phyloP scores from a whole-genome alignment of 1,140 invertebrate species.

The Lethrus apterus region DNA sequence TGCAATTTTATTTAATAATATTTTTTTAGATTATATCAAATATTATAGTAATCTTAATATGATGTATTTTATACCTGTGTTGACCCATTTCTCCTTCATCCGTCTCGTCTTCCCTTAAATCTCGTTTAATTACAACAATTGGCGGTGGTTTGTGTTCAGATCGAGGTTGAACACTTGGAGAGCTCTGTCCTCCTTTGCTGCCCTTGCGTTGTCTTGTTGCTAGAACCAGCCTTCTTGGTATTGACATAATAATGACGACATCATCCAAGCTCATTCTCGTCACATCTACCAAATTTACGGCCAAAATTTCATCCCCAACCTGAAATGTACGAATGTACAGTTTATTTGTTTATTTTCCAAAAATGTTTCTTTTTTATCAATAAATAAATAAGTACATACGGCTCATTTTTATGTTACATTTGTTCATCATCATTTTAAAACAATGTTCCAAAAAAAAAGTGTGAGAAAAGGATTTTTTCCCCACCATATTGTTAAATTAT shows the following conservation, averaged over 20 bases:
- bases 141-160: slow-evolving; percentile 82
- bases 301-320: slow-evolving; percentile 98
- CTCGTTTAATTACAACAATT: slow-evolving; percentile 88
- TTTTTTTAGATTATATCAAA: no score
- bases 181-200: slow-evolving; percentile 55
- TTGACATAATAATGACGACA: slow-evolving; percentile 98
- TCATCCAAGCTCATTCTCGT: slow-evolving; percentile 96
- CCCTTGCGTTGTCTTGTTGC: slow-evolving; percentile 76
- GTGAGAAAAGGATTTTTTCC: neutral
- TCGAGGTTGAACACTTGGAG: slow-evolving; percentile 57
- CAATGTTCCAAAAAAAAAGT: neutral
- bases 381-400: no score
- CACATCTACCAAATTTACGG: slow-evolving; percentile 96
- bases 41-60: no score
- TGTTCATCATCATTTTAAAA: no score
- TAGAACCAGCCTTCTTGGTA: slow-evolving; percentile 88
- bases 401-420: no score
- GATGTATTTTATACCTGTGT: no score
- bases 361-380: no score
- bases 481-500: neutral
- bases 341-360: no score
- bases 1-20: no score
- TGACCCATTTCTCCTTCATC: slow-evolving; percentile 49
- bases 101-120: slow-evolving; percentile 77
- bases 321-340: no score